A percentile compares a stretch with the other conserved stretches of the same genome.
Evolutionary conservation across 2,113 vertebrate genomes (phyloP).

Genomic region (Oreochromis niloticus): DNA sequence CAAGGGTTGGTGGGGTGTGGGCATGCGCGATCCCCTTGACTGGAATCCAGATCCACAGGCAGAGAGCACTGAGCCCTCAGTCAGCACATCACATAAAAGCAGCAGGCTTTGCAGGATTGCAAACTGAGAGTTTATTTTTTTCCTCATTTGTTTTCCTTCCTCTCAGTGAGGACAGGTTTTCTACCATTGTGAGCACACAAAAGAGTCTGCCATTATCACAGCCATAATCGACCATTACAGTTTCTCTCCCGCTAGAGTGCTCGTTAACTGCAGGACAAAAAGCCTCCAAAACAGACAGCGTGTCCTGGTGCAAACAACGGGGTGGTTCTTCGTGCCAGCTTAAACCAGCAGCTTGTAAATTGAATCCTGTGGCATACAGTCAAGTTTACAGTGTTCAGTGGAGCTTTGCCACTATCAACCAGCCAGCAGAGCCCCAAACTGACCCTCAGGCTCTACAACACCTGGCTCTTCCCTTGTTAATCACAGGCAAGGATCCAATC

Average conservation of each 20-base stretch:
- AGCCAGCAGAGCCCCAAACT: slow-evolving; percentile 47
- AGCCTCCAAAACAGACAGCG: slow-evolving; percentile 44
- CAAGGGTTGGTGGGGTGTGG: slow-evolving; percentile 3
- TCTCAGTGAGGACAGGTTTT: slow-evolving; percentile 35
- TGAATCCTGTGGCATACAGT: slow-evolving; percentile 63
- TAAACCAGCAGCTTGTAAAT: slow-evolving; percentile 69
- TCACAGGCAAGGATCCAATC: slow-evolving; percentile 44
- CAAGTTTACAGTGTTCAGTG: slow-evolving; percentile 61
- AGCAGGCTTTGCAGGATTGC: slow-evolving; percentile 41
- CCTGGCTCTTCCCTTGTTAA: slow-evolving; percentile 51
- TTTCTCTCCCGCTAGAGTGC: slow-evolving; percentile 45
- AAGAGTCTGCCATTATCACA: slow-evolving; percentile 57
- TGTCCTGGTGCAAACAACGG: slow-evolving; percentile 52
- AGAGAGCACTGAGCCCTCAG: slow-evolving; percentile 35
- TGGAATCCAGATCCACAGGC: slow-evolving; percentile 42
- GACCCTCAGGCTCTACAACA: slow-evolving; percentile 52
- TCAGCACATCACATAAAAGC: slow-evolving; percentile 55
- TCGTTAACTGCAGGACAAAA: slow-evolving; percentile 61
- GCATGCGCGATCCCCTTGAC: slow-evolving; percentile 37
- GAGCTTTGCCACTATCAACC: slow-evolving; percentile 46
- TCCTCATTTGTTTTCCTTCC: slow-evolving; percentile 46
- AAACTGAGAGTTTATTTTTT: slow-evolving; percentile 40
- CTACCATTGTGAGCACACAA: slow-evolving; percentile 38
- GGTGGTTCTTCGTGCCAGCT: slow-evolving; percentile 38
- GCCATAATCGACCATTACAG: slow-evolving; percentile 58